Evolutionary conservation across 2,888 invertebrate genomes (phyloP).

Genomic region (Endotricha flammealis): DNA sequence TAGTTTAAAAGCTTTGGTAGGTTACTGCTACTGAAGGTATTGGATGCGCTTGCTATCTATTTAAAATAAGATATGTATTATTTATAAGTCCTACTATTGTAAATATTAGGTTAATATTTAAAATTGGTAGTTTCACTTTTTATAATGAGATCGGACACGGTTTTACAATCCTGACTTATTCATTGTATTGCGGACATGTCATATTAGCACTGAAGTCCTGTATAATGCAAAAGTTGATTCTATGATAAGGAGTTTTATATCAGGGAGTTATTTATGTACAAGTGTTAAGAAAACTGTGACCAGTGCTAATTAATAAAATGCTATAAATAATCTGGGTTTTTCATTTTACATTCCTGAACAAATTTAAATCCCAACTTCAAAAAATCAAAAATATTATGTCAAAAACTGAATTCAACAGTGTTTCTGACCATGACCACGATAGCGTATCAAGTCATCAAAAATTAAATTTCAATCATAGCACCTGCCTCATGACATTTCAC

Average conservation of each 20-base stretch:
- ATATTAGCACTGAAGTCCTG: constrained; percentile 32
- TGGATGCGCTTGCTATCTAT: constrained; percentile 59
- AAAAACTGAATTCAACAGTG: constrained; percentile 13
- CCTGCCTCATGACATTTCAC: constrained; percentile 54
- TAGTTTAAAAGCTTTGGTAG: constrained; percentile 38
- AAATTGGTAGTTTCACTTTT: constrained; percentile 66
- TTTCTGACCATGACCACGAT: constrained; percentile 36
- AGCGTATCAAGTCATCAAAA: constrained; percentile 49
- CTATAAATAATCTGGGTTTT: constrained; percentile 35
- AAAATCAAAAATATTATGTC: too few relatives aligned
- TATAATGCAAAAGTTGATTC: constrained; percentile 23
- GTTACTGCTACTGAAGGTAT: constrained; percentile 40
- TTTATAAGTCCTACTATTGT: constrained; percentile 63
- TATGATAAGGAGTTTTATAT: constrained; percentile 25
- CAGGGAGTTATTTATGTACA: constrained; percentile 41
- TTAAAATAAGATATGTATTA: constrained; percentile 47
- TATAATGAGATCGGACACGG: constrained; percentile 30
- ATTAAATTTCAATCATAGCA: constrained; percentile 72
- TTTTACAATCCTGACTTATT: constrained; percentile 26
- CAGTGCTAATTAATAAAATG: constrained; percentile 62
- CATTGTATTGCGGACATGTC: constrained; percentile 35
- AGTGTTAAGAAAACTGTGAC: constrained; percentile 35
- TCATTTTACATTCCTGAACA: too few relatives aligned
- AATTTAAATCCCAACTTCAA: too few relatives aligned
- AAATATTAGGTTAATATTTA: constrained; percentile 75